These are phyloP conservation scores for Gambusia affinis DNA, from an alignment of 2,113 vertebrate genomes.

Conservation along the genomic window DNA sequence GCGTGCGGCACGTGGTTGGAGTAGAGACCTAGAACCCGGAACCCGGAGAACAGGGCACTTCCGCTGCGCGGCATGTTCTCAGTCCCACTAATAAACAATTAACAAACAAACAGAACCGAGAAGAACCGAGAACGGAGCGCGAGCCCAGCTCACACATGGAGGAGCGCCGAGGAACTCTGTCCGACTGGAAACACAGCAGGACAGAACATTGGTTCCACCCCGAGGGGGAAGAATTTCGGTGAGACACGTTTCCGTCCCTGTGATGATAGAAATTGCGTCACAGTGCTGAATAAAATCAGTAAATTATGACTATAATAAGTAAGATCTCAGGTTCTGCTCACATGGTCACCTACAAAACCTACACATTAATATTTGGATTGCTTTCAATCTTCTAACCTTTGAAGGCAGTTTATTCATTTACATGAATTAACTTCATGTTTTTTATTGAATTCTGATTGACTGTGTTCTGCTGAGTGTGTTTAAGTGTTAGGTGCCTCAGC, in stretches of 20 bases:
- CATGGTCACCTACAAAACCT: too few species aligned
- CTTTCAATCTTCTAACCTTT: too few species aligned
- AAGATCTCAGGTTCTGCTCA: too few species aligned
- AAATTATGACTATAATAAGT: too few species aligned
- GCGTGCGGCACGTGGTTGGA: conserved; percentile 89
- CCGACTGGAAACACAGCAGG: conserved; percentile 31
- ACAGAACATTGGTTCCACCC: conserved; percentile 27
- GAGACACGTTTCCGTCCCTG: background rate
- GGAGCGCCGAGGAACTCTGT: background rate
- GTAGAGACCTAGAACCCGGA: conserved; percentile 89
- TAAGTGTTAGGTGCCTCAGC: too few species aligned
- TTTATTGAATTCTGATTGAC: too few species aligned
- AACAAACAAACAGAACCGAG: background rate
- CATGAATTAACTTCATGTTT: too few species aligned
- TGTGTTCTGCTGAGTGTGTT: too few species aligned
- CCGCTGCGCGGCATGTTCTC: conserved; percentile 44
- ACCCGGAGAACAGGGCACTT: conserved; percentile 83
- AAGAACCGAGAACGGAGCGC: background rate
- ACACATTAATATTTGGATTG: too few species aligned
- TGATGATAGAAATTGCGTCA: too few species aligned
- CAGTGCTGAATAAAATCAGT: too few species aligned
- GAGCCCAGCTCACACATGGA: conserved; percentile 1
- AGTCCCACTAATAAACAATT: background rate
- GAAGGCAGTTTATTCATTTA: too few species aligned
- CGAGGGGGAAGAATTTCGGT: background rate